A percentile compares a stretch with the other conserved stretches of the same genome.
phyloP scores from a whole-genome alignment of 2,888 invertebrate species.

The Selenia dentaria region DNA sequence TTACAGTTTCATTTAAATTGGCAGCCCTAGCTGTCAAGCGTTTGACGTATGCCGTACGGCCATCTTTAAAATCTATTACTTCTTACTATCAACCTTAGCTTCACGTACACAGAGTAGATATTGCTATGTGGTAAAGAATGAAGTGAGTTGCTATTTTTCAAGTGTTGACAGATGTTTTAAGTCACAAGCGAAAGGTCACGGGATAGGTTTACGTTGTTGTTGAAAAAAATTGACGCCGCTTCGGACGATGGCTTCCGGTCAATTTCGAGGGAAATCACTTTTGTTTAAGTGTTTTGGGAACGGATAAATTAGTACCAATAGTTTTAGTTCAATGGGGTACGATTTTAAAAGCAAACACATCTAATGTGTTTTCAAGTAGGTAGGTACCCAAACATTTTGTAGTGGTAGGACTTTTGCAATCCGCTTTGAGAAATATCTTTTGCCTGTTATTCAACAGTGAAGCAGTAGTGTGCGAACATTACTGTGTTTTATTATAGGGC shows the following conservation, averaged over 20 bases:
- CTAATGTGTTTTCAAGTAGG: too few relatives aligned
- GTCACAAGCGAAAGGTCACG: slow-evolving; percentile 37
- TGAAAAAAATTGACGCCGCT: slow-evolving; percentile 31
- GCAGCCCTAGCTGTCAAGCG: slow-evolving; percentile 52
- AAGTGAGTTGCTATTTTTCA: slow-evolving; percentile 37
- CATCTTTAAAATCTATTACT: slow-evolving; percentile 31
- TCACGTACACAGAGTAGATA: slow-evolving; percentile 5
- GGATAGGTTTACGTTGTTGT: slow-evolving; percentile 27
- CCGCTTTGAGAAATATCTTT: too few relatives aligned
- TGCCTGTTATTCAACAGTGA: too few relatives aligned
- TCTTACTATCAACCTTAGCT: slow-evolving; percentile 13
- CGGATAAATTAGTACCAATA: too few relatives aligned
- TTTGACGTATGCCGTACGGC: slow-evolving; percentile 36
- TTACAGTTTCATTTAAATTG: slow-evolving; percentile 69
- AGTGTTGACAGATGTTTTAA: slow-evolving; percentile 46
- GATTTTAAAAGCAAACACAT: too few relatives aligned
- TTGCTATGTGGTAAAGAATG: slow-evolving; percentile 3
- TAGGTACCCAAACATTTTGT: too few relatives aligned
- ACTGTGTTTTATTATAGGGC: too few relatives aligned
- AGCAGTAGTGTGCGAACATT: too few relatives aligned
- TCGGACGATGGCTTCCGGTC: slow-evolving; percentile 24
- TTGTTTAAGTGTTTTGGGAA: slow-evolving; percentile 12
- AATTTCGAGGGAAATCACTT: slow-evolving; percentile 11
- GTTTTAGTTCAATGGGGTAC: too few relatives aligned
- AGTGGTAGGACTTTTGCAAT: too few relatives aligned